A percentile compares a stretch with the other conserved stretches of the same genome.
These are phyloP conservation scores for Suncus etruscus DNA, from an alignment of 2,113 vertebrate genomes.

Conservation along the genomic window DNA sequence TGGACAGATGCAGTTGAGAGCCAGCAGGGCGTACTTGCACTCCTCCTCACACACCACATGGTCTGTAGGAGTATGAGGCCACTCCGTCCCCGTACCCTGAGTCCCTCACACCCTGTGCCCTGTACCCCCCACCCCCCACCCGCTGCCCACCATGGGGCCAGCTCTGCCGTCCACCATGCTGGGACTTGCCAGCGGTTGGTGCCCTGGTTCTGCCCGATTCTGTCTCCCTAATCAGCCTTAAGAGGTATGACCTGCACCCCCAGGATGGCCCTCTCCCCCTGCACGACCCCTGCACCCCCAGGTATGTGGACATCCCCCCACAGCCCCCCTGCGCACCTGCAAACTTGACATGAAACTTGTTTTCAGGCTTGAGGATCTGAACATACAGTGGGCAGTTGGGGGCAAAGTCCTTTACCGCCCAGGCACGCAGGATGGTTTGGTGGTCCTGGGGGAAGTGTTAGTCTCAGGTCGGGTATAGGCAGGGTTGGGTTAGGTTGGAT, in stretches of 20 bases:
- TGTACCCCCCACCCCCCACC: neutral
- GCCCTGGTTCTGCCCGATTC: too few relatives aligned
- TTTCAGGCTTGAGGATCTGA: conserved; percentile 93
- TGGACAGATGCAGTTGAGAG: conserved; percentile 91
- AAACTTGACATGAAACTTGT: conserved; percentile 94
- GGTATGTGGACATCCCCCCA: fast-evolving
- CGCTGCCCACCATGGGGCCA: too few relatives aligned
- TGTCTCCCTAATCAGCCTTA: neutral
- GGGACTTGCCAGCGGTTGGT: too few relatives aligned
- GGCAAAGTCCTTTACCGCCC: conserved; percentile 94
- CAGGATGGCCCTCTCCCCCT: fast-evolving
- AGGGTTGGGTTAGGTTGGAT: neutral
- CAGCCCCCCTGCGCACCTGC: conserved; percentile 83
- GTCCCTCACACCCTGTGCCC: neutral
- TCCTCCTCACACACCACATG: conserved; percentile 93
- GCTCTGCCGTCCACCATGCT: too few relatives aligned
- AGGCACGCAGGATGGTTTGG: conserved; percentile 93
- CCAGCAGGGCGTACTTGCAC: conserved; percentile 92
- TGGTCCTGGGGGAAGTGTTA: conserved; percentile 86
- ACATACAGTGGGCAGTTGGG: conserved; percentile 92
- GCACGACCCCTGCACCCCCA: too few relatives aligned
- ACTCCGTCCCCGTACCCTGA: too few relatives aligned
- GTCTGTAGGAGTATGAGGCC: conserved; percentile 83
- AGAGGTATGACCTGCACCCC: neutral
- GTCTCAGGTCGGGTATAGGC: neutral